A percentile compares a stretch with the other conserved stretches of the same genome.
Evolutionary conservation across 1,140 invertebrate species (phyloP).

Genomic region (Aleiodes sp.): DNA sequence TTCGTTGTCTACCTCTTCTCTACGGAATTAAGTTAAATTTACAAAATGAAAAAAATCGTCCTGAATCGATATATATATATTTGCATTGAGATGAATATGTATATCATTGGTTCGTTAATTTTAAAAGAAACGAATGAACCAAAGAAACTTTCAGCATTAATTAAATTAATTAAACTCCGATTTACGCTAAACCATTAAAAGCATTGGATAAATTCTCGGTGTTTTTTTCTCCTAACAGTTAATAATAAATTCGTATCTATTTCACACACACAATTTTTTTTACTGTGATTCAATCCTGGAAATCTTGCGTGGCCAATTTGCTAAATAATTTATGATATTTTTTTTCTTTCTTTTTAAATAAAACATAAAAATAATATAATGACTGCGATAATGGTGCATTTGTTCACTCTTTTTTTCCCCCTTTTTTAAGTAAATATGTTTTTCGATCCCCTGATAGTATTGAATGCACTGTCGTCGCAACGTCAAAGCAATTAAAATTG

Average conservation of each 20-base stretch:
- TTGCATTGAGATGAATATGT: slow-evolving; percentile 2
- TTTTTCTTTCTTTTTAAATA: not conserved
- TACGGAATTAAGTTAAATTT: too few species aligned
- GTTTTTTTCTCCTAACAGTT: not conserved
- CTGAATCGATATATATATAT: slow-evolving; percentile 8
- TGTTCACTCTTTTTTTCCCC: not conserved
- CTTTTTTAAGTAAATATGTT: slow-evolving; percentile 21
- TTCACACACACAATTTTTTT: too few species aligned
- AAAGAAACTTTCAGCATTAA: slow-evolving; percentile 28
- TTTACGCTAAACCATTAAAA: not conserved
- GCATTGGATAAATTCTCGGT: not conserved
- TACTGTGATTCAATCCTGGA: slow-evolving; percentile 20
- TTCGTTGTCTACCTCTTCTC: not conserved
- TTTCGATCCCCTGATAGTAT: slow-evolving; percentile 17
- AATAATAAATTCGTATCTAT: not conserved
- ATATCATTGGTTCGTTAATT: slow-evolving; percentile 25
- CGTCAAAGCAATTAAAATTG: slow-evolving; percentile 32
- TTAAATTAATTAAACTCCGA: not conserved
- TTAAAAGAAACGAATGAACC: slow-evolving; percentile 24
- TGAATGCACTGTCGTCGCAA: slow-evolving; percentile 26
- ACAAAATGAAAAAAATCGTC: slow-evolving; percentile 1
- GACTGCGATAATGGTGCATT: slow-evolving; percentile 25
- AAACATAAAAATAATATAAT: slow-evolving; percentile 14
- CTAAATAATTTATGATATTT: not conserved
- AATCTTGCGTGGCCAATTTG: slow-evolving; percentile 1